Percentiles rank a stretch among this genome's conserved stretches.
Conservation (phyloP, 2,888 invertebrate species). For the Dicyrtoma fusca region DNA sequence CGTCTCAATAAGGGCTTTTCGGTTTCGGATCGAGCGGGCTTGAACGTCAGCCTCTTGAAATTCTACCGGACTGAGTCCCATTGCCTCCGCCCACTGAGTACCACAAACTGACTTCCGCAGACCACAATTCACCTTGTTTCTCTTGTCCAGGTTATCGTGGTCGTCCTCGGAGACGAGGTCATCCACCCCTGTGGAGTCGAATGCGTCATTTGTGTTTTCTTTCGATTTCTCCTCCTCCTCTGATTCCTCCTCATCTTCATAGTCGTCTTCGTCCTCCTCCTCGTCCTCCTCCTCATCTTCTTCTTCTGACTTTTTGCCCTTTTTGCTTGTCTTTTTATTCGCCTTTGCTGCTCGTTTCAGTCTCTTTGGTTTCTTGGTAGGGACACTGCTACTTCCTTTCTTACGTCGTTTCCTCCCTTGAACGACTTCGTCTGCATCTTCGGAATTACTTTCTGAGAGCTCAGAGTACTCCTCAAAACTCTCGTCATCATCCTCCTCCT, state of each 20-base stretch:
- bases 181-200: slow-evolving; percentile 12
- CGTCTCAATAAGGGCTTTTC: slow-evolving; percentile 42
- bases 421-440: slow-evolving; percentile 12
- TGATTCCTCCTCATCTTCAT: slow-evolving; percentile 1
- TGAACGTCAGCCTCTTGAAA: slow-evolving; percentile 50
- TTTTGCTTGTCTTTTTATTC: neutral
- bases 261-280: neutral
- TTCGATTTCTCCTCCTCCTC: slow-evolving; percentile 3
- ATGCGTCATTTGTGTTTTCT: neutral
- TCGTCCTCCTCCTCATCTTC: slow-evolving; percentile 34
- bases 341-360: neutral
- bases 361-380: neutral
- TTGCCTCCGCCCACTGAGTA: slow-evolving; percentile 22
- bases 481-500: slow-evolving; percentile 19
- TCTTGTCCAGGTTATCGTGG: slow-evolving; percentile 11
- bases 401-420: slow-evolving; percentile 6
- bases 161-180: slow-evolving; percentile 17
- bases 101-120: slow-evolving; percentile 2
- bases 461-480: slow-evolving; percentile 21
- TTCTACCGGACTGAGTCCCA: slow-evolving; percentile 40
- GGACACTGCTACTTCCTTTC: no score
- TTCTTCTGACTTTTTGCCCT: neutral
- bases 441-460: slow-evolving; percentile 3
- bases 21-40: slow-evolving; percentile 41
- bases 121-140: slow-evolving; percentile 25